phyloP scores from a whole-genome alignment of 2,113 vertebrate genomes.

The Pongo pygmaeus region DNA sequence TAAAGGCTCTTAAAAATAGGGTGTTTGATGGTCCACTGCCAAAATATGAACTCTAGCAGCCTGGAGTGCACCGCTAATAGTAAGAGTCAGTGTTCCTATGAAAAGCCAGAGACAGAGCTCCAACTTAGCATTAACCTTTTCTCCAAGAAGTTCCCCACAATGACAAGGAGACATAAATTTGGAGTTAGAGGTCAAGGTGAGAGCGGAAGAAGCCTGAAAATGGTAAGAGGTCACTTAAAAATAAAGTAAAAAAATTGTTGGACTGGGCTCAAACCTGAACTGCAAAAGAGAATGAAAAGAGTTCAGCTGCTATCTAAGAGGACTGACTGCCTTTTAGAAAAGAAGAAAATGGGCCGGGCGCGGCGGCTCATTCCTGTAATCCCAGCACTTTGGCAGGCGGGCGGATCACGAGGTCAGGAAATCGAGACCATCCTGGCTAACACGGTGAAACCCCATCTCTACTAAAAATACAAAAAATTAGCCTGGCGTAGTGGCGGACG shows the following conservation, averaged over 20 bases:
- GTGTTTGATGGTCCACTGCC: constrained; percentile 83
- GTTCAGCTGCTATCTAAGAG: constrained; percentile 6
- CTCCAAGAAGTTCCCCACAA: constrained; percentile 59
- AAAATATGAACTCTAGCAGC: constrained; percentile 77
- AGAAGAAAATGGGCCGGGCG: not conserved
- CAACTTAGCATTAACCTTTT: constrained; percentile 59
- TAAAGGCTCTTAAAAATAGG: constrained; percentile 82
- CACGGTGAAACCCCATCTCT: too few species aligned
- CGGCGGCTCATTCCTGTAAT: too few species aligned
- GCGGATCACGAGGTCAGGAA: too few species aligned
- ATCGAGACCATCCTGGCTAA: too few species aligned
- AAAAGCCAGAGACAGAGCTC: constrained; percentile 66
- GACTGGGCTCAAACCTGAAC: constrained; percentile 39
- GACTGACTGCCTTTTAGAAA: constrained; percentile 65
- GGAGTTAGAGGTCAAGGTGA: constrained; percentile 43
- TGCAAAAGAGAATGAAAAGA: constrained; percentile 44
- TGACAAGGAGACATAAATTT: constrained; percentile 63
- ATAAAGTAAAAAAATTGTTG: constrained; percentile 44
- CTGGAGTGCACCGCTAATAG: constrained; percentile 78
- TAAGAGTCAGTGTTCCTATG: constrained; percentile 76
- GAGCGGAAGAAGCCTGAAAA: constrained; percentile 24
- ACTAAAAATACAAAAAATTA: too few species aligned
- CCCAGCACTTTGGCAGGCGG: too few species aligned
- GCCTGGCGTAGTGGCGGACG: too few species aligned
- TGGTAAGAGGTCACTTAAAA: not conserved